A percentile compares a stretch with the other conserved stretches of the same genome.
Conservation (phyloP, 2,888 invertebrate species). For the Bellardia bayeri region DNA sequence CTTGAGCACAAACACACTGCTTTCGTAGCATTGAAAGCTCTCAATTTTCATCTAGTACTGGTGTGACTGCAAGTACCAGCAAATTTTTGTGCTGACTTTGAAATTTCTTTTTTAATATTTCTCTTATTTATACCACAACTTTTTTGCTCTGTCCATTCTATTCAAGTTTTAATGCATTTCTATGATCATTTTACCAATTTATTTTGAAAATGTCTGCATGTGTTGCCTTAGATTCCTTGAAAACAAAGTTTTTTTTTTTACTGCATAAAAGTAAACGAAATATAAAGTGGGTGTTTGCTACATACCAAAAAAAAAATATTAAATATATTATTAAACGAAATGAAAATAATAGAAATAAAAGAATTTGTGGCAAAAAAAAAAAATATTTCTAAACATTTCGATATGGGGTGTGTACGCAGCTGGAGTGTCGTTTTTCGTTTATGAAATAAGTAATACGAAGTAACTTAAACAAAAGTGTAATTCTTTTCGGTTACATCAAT, state of each 20-base stretch:
- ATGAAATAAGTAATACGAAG: background rate
- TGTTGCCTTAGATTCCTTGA: constrained; percentile 50
- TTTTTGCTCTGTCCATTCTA: constrained; percentile 16
- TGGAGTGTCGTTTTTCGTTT: background rate
- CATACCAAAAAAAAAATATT: constrained; percentile 11
- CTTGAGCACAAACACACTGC: constrained; percentile 29
- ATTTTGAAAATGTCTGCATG: constrained; percentile 62
- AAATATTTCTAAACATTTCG: constrained; percentile 21
- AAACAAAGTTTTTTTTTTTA: constrained; percentile 39
- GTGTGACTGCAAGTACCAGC: constrained; percentile 33
- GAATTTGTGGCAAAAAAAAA: constrained; percentile 9
- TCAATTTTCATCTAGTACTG: constrained; percentile 26
- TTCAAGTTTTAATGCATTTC: constrained; percentile 40
- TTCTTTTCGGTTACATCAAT: background rate
- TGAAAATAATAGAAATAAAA: constrained; percentile 37
- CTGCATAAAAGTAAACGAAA: constrained; percentile 51
- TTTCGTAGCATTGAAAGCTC: constrained; percentile 18
- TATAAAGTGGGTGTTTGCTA: constrained; percentile 58
- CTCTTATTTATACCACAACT: constrained; percentile 32
- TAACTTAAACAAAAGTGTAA: too few relatives aligned
- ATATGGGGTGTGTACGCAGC: background rate
- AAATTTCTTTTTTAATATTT: constrained; percentile 31
- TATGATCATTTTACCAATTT: constrained; percentile 60
- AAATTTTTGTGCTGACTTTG: constrained; percentile 61
- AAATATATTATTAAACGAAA: constrained; percentile 26